Percentiles rank a stretch among this genome's conserved stretches.
phyloP scores from a whole-genome alignment of 1,140 invertebrate species.

The Cydia pomonella region DNA sequence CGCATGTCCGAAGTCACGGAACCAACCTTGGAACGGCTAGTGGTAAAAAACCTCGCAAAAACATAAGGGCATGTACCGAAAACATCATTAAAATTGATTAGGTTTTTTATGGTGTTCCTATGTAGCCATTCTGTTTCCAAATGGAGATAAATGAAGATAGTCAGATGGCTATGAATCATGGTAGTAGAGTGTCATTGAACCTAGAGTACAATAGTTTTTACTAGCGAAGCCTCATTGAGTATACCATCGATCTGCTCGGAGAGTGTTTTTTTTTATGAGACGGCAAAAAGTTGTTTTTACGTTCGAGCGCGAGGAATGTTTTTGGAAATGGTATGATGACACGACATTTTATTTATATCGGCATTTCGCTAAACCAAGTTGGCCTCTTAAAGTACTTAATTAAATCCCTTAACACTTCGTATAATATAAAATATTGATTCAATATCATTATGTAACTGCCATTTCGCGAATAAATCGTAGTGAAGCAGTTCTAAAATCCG shows the following conservation, averaged over 20 bases:
- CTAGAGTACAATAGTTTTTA: conserved; percentile 53
- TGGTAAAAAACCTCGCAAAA: conserved; percentile 48
- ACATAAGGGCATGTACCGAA: conserved; percentile 48
- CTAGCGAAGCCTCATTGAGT: conserved; percentile 50
- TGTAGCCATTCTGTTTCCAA: conserved; percentile 35
- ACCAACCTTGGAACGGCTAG: conserved; percentile 44
- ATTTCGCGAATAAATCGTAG: not conserved
- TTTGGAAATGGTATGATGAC: conserved; percentile 27
- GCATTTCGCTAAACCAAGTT: conserved; percentile 4
- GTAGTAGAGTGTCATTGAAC: conserved; percentile 50
- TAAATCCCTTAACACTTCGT: not conserved
- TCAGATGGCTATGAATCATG: conserved; percentile 52
- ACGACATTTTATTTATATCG: conserved; percentile 10
- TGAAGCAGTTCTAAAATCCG: too few relatives aligned
- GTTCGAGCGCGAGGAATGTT: conserved; percentile 11
- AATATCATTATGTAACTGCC: not conserved
- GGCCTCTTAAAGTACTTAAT: not conserved
- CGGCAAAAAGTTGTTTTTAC: conserved; percentile 23
- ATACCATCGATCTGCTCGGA: conserved; percentile 34
- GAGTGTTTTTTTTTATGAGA: conserved; percentile 11
- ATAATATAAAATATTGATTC: not conserved
- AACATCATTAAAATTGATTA: conserved; percentile 53
- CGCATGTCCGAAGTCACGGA: conserved; percentile 41
- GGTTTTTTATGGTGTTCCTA: conserved; percentile 45
- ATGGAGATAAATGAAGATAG: conserved; percentile 53